These are phyloP conservation scores for Lasioglossum leucozonium DNA, from an alignment of 2,888 invertebrate genomes.

Conservation along the genomic window DNA sequence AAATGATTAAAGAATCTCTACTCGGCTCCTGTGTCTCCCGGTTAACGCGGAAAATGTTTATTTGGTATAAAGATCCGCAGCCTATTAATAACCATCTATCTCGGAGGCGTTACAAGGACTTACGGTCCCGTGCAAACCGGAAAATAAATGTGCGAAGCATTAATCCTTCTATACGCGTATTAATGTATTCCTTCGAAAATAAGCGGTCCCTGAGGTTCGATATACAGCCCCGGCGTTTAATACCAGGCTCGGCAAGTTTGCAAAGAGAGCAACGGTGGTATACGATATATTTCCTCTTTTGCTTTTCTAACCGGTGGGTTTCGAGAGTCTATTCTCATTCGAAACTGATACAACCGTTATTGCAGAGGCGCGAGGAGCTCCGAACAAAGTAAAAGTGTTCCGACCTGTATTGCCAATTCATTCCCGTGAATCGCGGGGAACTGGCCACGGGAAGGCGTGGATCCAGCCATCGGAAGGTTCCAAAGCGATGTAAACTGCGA, in stretches of 20 bases:
- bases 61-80: background rate
- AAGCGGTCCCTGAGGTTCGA: background rate
- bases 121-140: background rate
- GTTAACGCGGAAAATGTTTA: background rate
- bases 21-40: background rate
- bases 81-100: background rate
- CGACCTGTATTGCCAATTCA: conserved; percentile 67
- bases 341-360: conserved; percentile 52
- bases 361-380: conserved; percentile 48
- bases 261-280: background rate
- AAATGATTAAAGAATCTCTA: background rate
- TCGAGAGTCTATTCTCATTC: background rate
- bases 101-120: background rate
- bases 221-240: conserved; percentile 16
- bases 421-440: conserved; percentile 44
- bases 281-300: background rate
- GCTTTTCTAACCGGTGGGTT: background rate
- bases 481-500: conserved; percentile 76
- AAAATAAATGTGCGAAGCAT: background rate
- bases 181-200: conserved; percentile 10
- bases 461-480: conserved; percentile 35
- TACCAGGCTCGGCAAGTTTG: background rate
- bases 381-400: conserved; percentile 51
- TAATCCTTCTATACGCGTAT: background rate
- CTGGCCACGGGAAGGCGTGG: conserved; percentile 37